Conservation (phyloP, 2,113 vertebrate species). For the Datnioides undecimradiatus region DNA sequence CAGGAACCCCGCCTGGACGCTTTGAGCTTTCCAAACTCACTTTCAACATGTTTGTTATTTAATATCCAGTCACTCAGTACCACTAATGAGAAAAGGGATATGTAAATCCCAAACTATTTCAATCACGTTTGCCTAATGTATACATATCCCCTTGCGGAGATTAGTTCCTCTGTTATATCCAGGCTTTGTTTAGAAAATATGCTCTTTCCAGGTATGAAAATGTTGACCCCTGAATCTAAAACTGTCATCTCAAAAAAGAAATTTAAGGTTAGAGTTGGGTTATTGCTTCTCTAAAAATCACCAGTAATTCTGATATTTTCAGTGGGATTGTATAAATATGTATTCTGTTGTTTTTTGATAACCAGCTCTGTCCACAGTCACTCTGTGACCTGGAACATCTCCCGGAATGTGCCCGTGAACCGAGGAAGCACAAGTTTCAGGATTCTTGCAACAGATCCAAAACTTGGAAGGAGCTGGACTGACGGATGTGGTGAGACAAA, state of each 20-base stretch:
- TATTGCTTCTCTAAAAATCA: neutral
- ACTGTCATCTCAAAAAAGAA: slow-evolving; percentile 5
- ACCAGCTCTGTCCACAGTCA: neutral
- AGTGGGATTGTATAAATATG: neutral
- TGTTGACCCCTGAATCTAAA: slow-evolving; percentile 20
- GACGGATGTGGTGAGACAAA: slow-evolving; percentile 7
- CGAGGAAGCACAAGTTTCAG: slow-evolving; percentile 6
- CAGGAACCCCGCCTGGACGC: slow-evolving; percentile 53
- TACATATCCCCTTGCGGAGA: slow-evolving; percentile 46
- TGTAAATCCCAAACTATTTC: slow-evolving; percentile 72
- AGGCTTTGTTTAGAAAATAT: slow-evolving; percentile 52
- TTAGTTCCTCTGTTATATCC: slow-evolving; percentile 38
- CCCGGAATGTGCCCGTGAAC: slow-evolving; percentile 31
- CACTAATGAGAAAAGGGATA: slow-evolving; percentile 74
- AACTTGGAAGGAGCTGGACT: slow-evolving; percentile 2
- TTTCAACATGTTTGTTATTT: slow-evolving; percentile 75
- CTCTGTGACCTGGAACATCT: slow-evolving; percentile 16
- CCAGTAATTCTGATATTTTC: slow-evolving; percentile 12
- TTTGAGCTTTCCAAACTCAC: slow-evolving; percentile 70
- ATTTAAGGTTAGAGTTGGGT: neutral
- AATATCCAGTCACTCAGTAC: slow-evolving; percentile 72
- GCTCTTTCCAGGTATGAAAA: slow-evolving; percentile 60
- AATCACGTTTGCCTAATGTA: slow-evolving; percentile 64
- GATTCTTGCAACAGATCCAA: slow-evolving; percentile 13
- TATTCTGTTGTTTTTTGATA: neutral